Base-by-base conservation (phyloP, 2,888 invertebrate genomes). In the Sylvicola fuscatus region DNA sequence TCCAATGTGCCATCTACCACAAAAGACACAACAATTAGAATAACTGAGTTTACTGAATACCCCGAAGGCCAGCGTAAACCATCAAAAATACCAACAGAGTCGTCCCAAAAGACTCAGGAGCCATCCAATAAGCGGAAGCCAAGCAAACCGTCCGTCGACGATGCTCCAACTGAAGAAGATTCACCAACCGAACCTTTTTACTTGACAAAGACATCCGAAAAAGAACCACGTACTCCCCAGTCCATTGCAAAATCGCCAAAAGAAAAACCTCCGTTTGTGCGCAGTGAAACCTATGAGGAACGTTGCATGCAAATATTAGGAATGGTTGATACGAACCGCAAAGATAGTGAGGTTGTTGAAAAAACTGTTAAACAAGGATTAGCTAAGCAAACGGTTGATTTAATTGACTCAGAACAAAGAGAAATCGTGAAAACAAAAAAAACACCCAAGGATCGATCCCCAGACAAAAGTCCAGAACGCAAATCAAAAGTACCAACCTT, bases 251-350 rank as follows among this genome's bases (percentile, higher is more conserved):
- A 7, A 15, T 13, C 27, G 8, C 50, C 59, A 0, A 68, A 65
- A 43, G 48, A 58, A 15, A 70, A 66, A 43, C 68, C 70, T 28
- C 67, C 72, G 2, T 51, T 69, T 27, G 68, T 66, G 42, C 62
- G 75, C 44, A 68, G 72, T 27, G 76, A 78, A 53, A 77, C 77
- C 2, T 78, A 76, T 42, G 77, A 77, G 51, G 76, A 77, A 50
- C 61, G 76, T 26, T 77, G 77, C 43, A 64, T 71, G 27, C 68
- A 74, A 47, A 76, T 77, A 44, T 59, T 77, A 28, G 77, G 77
- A 3, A 70, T 77, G 60, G 16, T 13, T 4, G 29, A n/a, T 29
- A 29, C 29, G n/a, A 13, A n/a, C 14, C 29, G 11, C 5, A 10
- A 29, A 29, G n/a, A n/a, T 29, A 13, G 7, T n/a, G n/a, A n/a